phyloP scores from a whole-genome alignment of 2,797 vertebrate species.

The Mus caroli region DNA sequence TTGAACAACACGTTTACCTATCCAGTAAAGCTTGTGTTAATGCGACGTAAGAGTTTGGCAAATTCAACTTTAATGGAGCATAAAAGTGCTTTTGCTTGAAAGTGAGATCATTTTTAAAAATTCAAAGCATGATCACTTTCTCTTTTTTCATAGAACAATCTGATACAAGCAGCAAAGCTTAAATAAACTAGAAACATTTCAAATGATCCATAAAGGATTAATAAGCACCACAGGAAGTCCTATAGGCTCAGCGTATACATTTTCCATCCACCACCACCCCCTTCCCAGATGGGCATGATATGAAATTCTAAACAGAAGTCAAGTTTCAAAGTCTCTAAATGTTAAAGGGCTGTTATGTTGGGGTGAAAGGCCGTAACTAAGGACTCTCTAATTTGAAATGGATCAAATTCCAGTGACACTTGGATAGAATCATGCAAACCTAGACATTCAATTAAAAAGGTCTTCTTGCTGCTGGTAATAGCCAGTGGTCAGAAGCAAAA shows the following conservation, averaged over 20 bases:
- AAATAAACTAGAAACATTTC: slow-evolving; percentile 94
- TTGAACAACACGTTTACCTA: slow-evolving; percentile 90
- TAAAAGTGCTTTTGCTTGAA: slow-evolving; percentile 93
- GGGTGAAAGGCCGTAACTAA: slow-evolving; percentile 83
- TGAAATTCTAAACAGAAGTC: slow-evolving; percentile 91
- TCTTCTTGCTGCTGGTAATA: slow-evolving; percentile 81
- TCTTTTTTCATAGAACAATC: slow-evolving; percentile 91
- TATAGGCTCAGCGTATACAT: slow-evolving; percentile 92
- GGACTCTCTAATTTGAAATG: slow-evolving; percentile 86
- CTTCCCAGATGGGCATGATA: slow-evolving; percentile 88
- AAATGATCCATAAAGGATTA: slow-evolving; percentile 94
- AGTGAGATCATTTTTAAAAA: slow-evolving; percentile 93
- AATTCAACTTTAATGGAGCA: slow-evolving; percentile 93
- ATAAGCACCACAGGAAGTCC: slow-evolving; percentile 92
- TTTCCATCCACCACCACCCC: slow-evolving; percentile 87
- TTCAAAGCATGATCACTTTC: slow-evolving; percentile 93
- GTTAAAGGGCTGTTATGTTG: slow-evolving; percentile 86
- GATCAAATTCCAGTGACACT: slow-evolving; percentile 86
- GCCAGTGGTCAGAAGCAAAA: slow-evolving; percentile 85
- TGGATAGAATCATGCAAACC: slow-evolving; percentile 85
- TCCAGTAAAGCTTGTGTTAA: slow-evolving; percentile 92
- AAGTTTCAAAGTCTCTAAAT: slow-evolving; percentile 91
- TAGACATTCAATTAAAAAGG: slow-evolving; percentile 84
- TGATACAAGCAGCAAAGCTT: slow-evolving; percentile 93
- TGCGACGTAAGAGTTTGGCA: slow-evolving; percentile 91